Evolutionary conservation across 2,888 invertebrate species (phyloP).

Genomic region (Drosophila meridionalis): DNA sequence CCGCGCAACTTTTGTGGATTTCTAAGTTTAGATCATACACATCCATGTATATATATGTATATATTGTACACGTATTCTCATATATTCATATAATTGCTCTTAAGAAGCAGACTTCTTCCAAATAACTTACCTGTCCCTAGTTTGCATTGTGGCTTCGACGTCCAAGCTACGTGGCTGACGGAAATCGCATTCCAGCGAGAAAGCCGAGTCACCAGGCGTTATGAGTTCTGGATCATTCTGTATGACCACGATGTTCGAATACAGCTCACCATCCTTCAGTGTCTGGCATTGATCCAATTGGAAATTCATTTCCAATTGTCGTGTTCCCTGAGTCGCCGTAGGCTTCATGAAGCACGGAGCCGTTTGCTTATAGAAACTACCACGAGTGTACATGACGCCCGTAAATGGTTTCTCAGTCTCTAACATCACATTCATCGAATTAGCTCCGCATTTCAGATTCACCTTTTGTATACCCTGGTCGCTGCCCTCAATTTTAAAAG

Average conservation of each 20-base stretch:
- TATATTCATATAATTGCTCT: not conserved
- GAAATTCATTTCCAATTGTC: slow-evolving; percentile 86
- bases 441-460: slow-evolving; percentile 86
- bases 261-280: slow-evolving; percentile 86
- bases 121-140: slow-evolving; percentile 83
- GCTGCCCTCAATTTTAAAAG: slow-evolving; percentile 87
- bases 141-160: slow-evolving; percentile 86
- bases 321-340: slow-evolving; percentile 83
- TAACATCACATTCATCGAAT: slow-evolving; percentile 86
- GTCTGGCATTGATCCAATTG: slow-evolving; percentile 87
- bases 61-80: slow-evolving; percentile 16
- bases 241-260: slow-evolving; percentile 87
- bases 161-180: slow-evolving; percentile 86
- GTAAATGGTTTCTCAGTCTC: slow-evolving; percentile 87
- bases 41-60: slow-evolving; percentile 35
- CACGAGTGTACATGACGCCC: slow-evolving; percentile 88
- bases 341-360: slow-evolving; percentile 87
- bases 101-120: not conserved
- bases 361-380: slow-evolving; percentile 87
- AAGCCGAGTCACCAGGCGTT: slow-evolving; percentile 89
- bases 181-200: slow-evolving; percentile 88
- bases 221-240: slow-evolving; percentile 89
- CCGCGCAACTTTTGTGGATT: slow-evolving; percentile 85
- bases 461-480: slow-evolving; percentile 87
- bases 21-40: slow-evolving; percentile 71